Percentiles rank a stretch among this genome's conserved stretches.
These are phyloP conservation scores for Lutraria lutraria DNA, from an alignment of 2,888 invertebrate species.

Conservation along the genomic window DNA sequence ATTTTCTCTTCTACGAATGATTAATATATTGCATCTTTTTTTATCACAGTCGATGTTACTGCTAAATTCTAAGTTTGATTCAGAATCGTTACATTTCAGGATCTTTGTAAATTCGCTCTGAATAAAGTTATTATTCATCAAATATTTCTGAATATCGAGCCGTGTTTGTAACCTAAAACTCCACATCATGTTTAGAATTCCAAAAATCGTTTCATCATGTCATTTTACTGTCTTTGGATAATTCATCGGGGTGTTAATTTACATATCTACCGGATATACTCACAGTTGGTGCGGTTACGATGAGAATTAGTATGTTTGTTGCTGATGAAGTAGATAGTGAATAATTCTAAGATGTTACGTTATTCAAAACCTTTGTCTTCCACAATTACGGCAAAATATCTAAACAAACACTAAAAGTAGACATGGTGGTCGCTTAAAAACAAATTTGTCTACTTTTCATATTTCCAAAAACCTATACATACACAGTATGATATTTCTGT, in stretches of 20 bases:
- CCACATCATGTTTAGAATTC: not conserved
- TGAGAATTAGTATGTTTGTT: not conserved
- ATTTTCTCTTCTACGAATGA: conserved; percentile 9
- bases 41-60: too few relatives aligned
- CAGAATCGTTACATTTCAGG: not conserved
- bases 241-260: conserved; percentile 24
- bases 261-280: conserved; percentile 20
- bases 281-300: not conserved
- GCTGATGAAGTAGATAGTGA: not conserved
- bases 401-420: too few relatives aligned
- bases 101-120: not conserved
- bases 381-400: too few relatives aligned
- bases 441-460: too few relatives aligned
- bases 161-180: not conserved
- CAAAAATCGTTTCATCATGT: conserved; percentile 6
- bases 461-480: too few relatives aligned
- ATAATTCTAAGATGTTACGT: too few relatives aligned
- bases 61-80: too few relatives aligned
- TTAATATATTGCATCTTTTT: not conserved
- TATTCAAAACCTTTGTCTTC: too few relatives aligned
- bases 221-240: conserved; percentile 2
- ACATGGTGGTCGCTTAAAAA: too few relatives aligned
- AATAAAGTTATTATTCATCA: not conserved
- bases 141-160: not conserved
- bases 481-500: too few relatives aligned